Evolutionary conservation across 2,888 invertebrate genomes (phyloP).

Genomic region (Meandrusa payeni): DNA sequence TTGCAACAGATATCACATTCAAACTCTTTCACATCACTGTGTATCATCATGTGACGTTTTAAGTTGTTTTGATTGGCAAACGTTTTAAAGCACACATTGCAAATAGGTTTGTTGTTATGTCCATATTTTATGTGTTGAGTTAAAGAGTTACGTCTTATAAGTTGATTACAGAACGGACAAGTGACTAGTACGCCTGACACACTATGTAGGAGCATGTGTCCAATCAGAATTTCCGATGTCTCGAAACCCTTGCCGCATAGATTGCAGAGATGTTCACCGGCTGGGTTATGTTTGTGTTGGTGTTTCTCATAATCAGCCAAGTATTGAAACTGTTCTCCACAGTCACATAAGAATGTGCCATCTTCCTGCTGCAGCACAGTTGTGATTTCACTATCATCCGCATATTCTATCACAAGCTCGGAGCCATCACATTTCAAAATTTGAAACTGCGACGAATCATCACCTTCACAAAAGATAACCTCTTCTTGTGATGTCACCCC

Average conservation of each 20-base stretch:
- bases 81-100: slow-evolving; percentile 63
- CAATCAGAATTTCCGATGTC: slow-evolving; percentile 64
- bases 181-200: slow-evolving; percentile 50
- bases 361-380: slow-evolving; percentile 67
- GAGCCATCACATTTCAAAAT: slow-evolving; percentile 69
- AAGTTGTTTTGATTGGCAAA: slow-evolving; percentile 74
- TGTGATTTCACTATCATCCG: slow-evolving; percentile 64
- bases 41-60: slow-evolving; percentile 76
- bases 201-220: slow-evolving; percentile 69
- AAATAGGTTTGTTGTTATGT: slow-evolving; percentile 67
- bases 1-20: slow-evolving; percentile 72
- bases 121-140: slow-evolving; percentile 73
- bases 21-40: slow-evolving; percentile 65
- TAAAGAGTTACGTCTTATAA: slow-evolving; percentile 58
- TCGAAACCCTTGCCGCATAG: slow-evolving; percentile 74
- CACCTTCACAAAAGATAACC: slow-evolving; percentile 69
- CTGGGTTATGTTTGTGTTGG: slow-evolving; percentile 62
- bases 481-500: slow-evolving; percentile 49
- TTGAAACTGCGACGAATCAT: slow-evolving; percentile 65
- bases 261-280: slow-evolving; percentile 61
- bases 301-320: slow-evolving; percentile 65
- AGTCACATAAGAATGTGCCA: slow-evolving; percentile 67
- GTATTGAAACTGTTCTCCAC: slow-evolving; percentile 67
- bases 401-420: slow-evolving; percentile 70
- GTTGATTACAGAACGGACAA: slow-evolving; percentile 68